These are phyloP conservation scores for Neoscelio sp. DNA, from an alignment of 2,888 invertebrate species.

Conservation along the genomic window DNA sequence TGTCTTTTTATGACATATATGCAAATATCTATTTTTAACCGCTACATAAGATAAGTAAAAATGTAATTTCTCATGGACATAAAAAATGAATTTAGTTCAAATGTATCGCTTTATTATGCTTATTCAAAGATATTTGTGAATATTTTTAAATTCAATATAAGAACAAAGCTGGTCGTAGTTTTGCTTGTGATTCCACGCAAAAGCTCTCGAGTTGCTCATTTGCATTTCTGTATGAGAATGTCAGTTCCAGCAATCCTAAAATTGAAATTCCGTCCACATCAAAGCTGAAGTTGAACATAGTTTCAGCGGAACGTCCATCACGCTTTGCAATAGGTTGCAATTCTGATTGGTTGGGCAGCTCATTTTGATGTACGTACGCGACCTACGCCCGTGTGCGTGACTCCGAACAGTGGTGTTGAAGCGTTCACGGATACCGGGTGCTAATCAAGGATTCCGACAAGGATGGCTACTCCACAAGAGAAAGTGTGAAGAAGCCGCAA, in stretches of 20 bases:
- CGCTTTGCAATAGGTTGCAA: constrained; percentile 78
- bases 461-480: constrained; percentile 77
- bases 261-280: constrained; percentile 61
- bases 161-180: constrained; percentile 28
- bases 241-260: constrained; percentile 43
- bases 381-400: not conserved
- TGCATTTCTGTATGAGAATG: constrained; percentile 54
- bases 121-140: too few species aligned
- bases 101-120: too few species aligned
- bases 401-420: constrained; percentile 27
- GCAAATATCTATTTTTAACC: too few species aligned
- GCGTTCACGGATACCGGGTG: constrained; percentile 65
- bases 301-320: constrained; percentile 74
- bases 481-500: constrained; percentile 56
- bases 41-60: too few species aligned
- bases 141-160: constrained; percentile 31
- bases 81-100: too few species aligned
- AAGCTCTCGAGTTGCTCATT: constrained; percentile 49
- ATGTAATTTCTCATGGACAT: too few species aligned
- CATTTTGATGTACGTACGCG: constrained; percentile 68
- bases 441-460: constrained; percentile 82
- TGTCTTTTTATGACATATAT: too few species aligned
- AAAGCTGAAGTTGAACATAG: constrained; percentile 50
- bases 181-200: constrained; percentile 55
- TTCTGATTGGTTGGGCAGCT: constrained; percentile 81